Conservation (phyloP, 2,888 invertebrate species). For the Xylota sylvarum region DNA sequence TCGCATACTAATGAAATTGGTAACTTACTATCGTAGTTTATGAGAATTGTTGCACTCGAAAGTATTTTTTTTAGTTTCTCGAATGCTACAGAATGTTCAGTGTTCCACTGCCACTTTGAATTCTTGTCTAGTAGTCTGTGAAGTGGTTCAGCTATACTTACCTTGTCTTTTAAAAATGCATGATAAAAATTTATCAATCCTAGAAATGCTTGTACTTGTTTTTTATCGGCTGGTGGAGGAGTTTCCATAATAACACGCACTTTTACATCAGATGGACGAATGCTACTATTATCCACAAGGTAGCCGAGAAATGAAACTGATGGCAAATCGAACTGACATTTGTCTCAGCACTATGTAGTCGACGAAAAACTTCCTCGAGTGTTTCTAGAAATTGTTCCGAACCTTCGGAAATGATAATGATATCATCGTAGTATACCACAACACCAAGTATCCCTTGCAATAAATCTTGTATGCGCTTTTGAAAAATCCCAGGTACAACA, state of each 20-base stretch:
- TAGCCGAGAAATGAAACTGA: constrained; percentile 4
- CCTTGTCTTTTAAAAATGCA: constrained; percentile 3
- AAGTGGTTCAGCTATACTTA: background rate
- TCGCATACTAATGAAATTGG: too few relatives aligned
- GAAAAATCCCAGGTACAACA: background rate
- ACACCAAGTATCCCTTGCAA: background rate
- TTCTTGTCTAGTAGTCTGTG: background rate
- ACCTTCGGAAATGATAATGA: background rate
- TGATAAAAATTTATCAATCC: constrained; percentile 1
- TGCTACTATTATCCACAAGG: background rate
- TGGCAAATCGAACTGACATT: constrained; percentile 15
- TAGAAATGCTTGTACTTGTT: background rate
- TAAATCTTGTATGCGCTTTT: background rate
- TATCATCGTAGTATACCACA: background rate
- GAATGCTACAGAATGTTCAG: background rate
- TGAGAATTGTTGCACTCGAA: background rate
- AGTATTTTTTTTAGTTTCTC: constrained; percentile 6
- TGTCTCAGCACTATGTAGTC: background rate
- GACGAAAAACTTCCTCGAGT: background rate
- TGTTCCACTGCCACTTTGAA: constrained; percentile 6
- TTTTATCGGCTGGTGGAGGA: constrained; percentile 7
- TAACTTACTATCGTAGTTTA: background rate
- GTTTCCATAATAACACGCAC: background rate
- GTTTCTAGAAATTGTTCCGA: constrained; percentile 1
- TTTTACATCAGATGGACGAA: constrained; percentile 9